phyloP scores from a whole-genome alignment of 2,797 vertebrate species.

The Pseudocheirus occidentalis region DNA sequence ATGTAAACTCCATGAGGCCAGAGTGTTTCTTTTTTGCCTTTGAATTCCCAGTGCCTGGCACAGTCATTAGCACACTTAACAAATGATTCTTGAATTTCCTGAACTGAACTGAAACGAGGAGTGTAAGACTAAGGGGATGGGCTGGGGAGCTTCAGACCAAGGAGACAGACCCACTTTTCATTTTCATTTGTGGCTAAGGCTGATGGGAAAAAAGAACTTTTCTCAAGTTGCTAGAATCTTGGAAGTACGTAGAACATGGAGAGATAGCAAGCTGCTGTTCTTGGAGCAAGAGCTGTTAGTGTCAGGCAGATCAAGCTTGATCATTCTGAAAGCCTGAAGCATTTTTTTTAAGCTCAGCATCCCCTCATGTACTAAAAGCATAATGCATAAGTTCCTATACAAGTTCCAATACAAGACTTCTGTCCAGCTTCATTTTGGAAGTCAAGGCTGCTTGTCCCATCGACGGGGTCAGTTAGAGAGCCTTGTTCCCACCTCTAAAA shows the following conservation, averaged over 20 bases:
- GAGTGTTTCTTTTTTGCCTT: not conserved
- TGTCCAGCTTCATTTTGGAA: not conserved
- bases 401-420: not conserved
- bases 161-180: not conserved
- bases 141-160: rapidly evolving
- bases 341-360: slow-evolving; percentile 19
- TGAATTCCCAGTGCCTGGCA: not conserved
- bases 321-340: not conserved
- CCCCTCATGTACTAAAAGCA: not conserved
- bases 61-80: not conserved
- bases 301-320: not conserved
- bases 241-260: rapidly evolving
- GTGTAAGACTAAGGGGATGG: not conserved
- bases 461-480: not conserved
- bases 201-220: not conserved
- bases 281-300: not conserved
- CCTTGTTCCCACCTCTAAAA: not conserved
- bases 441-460: not conserved
- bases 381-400: not conserved
- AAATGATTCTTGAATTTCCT: not conserved
- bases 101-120: not conserved
- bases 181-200: not conserved
- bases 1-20: not conserved
- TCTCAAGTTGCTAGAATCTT: not conserved
- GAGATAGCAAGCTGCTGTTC: not conserved